These are phyloP conservation scores for Drosophila funebris DNA, from an alignment of 1,140 invertebrate species.

Conservation along the genomic window DNA sequence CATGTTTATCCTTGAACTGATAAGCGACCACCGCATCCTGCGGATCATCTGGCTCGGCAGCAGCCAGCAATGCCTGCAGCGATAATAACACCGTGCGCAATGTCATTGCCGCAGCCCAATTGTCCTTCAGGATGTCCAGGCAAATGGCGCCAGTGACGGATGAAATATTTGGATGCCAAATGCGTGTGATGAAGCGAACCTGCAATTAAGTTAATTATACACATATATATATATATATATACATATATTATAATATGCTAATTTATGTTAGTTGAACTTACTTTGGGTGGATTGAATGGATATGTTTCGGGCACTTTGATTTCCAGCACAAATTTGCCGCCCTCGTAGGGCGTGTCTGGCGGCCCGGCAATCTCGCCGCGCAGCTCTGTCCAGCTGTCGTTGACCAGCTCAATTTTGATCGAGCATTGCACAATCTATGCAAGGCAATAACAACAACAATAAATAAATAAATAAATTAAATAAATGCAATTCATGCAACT, in stretches of 20 bases:
- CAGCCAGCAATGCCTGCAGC: slow-evolving; percentile 94
- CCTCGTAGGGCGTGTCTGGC: slow-evolving; percentile 98
- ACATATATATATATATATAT: no score
- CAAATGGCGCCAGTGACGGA: slow-evolving; percentile 99
- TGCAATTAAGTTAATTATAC: slow-evolving; percentile 65
- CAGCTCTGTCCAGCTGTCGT: slow-evolving; percentile 96
- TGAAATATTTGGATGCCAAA: slow-evolving; percentile 99
- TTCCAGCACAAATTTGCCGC: slow-evolving; percentile 96
- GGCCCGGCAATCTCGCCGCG: slow-evolving; percentile 96
- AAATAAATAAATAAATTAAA: not conserved
- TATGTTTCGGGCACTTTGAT: slow-evolving; percentile 99
- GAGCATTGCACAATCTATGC: slow-evolving; percentile 94
- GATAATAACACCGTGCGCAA: slow-evolving; percentile 97
- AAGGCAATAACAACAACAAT: slow-evolving; percentile 3
- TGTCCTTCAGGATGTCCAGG: slow-evolving; percentile 99
- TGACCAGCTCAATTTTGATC: slow-evolving; percentile 95
- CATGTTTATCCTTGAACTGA: slow-evolving; percentile 95
- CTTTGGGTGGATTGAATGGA: slow-evolving; percentile 99
- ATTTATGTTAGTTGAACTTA: slow-evolving; percentile 84
- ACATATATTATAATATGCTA: no score
- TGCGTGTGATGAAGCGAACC: slow-evolving; percentile 97
- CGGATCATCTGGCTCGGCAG: slow-evolving; percentile 98
- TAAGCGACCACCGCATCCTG: slow-evolving; percentile 98
- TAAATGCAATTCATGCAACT: slow-evolving; percentile 10
- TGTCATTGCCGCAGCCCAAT: slow-evolving; percentile 99